Percentiles rank a stretch among this genome's conserved stretches.
Conservation (phyloP, 2,888 invertebrate species). For the Ametastegia equiseti region DNA sequence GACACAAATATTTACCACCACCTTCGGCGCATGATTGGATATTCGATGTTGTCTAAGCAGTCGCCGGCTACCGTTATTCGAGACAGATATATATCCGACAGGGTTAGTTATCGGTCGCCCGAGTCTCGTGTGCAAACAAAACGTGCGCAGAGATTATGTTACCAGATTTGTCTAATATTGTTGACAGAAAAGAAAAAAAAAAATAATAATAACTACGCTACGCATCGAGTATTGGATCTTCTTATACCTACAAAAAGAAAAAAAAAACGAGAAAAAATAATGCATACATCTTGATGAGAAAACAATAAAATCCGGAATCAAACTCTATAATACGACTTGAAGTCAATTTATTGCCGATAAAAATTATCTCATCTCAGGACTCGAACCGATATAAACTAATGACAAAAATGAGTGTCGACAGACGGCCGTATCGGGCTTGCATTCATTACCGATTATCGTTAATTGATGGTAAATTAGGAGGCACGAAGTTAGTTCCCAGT, state of each 20-base stretch:
- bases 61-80: conserved; percentile 13
- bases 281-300: no score
- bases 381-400: background rate
- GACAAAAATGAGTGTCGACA: background rate
- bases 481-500: background rate
- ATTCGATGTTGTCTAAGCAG: conserved; percentile 16
- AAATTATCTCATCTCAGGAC: background rate
- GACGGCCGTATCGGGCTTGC: background rate
- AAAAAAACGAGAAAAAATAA: no score
- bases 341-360: no score
- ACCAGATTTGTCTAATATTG: conserved; percentile 20
- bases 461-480: background rate
- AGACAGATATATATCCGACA: conserved; percentile 21
- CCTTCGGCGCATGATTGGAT: background rate
- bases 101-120: conserved; percentile 12
- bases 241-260: no score
- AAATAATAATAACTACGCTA: no score
- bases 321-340: no score
- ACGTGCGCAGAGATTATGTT: conserved; percentile 21
- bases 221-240: background rate
- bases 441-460: background rate
- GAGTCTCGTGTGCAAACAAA: conserved; percentile 19
- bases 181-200: background rate
- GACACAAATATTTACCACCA: conserved; percentile 16
- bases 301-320: no score